Evolutionary conservation across 2,888 invertebrate species (phyloP).

Genomic region (Ommatoiulus sabulosus): DNA sequence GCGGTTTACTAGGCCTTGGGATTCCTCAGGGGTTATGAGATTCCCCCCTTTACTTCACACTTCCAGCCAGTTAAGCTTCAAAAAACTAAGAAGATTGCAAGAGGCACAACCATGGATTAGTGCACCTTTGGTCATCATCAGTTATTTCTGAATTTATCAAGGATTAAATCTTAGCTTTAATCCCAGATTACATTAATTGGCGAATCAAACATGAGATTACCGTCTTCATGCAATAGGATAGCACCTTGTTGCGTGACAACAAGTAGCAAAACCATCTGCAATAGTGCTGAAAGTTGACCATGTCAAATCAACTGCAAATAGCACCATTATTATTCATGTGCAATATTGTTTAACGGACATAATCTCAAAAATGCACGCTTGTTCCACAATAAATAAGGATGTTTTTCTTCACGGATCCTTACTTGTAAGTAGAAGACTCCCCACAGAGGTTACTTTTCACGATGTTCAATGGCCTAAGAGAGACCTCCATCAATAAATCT

Average conservation of each 20-base stretch:
- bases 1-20: neutral
- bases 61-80: neutral
- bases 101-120: neutral
- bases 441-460: slow-evolving; percentile 22
- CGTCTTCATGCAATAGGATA: too few species aligned
- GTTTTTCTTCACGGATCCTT: slow-evolving; percentile 6
- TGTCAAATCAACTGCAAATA: too few species aligned
- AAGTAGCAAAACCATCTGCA: too few species aligned
- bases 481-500: slow-evolving; percentile 38
- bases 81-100: neutral
- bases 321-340: too few species aligned
- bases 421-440: slow-evolving; percentile 15
- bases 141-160: neutral
- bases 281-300: too few species aligned
- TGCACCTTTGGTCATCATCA: neutral
- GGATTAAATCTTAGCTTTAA: neutral
- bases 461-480: neutral
- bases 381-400: slow-evolving; percentile 18
- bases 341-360: too few species aligned
- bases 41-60: neutral
- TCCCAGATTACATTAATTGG: slow-evolving; percentile 19
- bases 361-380: too few species aligned
- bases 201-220: neutral
- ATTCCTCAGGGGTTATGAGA: neutral
- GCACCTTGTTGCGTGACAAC: too few species aligned